Evolutionary conservation across 2,797 vertebrate species (phyloP).

Genomic region (Arnoldichthys spilopterus): DNA sequence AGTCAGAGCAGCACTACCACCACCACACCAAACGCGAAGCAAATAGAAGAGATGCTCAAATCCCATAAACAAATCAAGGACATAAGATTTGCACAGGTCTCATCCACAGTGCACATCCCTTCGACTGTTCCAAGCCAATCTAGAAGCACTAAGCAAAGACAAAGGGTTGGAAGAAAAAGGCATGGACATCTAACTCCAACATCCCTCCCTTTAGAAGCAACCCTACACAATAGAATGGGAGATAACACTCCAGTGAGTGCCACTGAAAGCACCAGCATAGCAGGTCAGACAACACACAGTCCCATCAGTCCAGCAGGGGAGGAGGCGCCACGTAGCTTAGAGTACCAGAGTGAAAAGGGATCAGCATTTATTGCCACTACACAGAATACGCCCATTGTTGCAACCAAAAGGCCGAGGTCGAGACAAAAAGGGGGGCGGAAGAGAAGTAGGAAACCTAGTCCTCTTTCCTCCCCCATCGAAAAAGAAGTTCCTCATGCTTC

Average conservation of each 20-base stretch:
- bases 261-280: conserved; percentile 27
- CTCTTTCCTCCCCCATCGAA: conserved; percentile 35
- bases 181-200: conserved; percentile 53
- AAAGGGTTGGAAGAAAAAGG: conserved; percentile 54
- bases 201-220: conserved; percentile 22
- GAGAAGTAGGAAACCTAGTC: conserved; percentile 60
- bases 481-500: conserved; percentile 34
- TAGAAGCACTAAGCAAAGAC: conserved; percentile 50
- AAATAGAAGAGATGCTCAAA: conserved; percentile 42
- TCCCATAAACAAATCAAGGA: conserved; percentile 3
- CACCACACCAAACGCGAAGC: conserved; percentile 25
- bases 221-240: conserved; percentile 10
- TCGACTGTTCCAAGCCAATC: conserved; percentile 21
- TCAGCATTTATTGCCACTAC: conserved; percentile 30
- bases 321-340: conserved; percentile 51
- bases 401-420: conserved; percentile 63
- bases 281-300: conserved; percentile 38
- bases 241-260: conserved; percentile 25
- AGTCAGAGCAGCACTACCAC: conserved; percentile 21
- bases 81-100: conserved; percentile 19
- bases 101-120: conserved; percentile 6
- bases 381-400: conserved; percentile 58
- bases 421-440: conserved; percentile 60
- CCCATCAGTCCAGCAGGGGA: conserved; percentile 26
- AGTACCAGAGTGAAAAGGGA: conserved; percentile 51